Conservation (phyloP, 2,888 invertebrate species). For the Diplolepis rosae region DNA sequence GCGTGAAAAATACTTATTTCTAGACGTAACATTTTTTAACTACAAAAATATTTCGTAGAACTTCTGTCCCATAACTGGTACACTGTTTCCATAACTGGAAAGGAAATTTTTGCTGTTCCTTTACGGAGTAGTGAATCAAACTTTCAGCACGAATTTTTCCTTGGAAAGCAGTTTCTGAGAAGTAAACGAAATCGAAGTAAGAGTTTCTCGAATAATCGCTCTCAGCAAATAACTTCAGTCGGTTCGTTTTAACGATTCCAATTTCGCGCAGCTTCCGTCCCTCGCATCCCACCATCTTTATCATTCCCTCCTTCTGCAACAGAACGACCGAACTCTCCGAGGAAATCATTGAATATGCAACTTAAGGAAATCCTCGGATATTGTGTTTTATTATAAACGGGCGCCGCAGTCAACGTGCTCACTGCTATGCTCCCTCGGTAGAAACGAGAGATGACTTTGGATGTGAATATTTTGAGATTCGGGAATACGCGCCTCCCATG, state of each 20-base stretch:
- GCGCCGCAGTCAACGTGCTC: conserved; percentile 42
- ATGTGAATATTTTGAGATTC: conserved; percentile 71
- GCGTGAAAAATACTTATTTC: too few species aligned
- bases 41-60: too few species aligned
- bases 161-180: conserved; percentile 14
- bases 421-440: conserved; percentile 40
- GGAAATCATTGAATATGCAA: conserved; percentile 87
- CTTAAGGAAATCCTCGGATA: conserved; percentile 75
- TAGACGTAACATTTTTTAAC: too few species aligned
- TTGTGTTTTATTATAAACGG: conserved; percentile 73
- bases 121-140: conserved; percentile 7
- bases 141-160: conserved; percentile 26
- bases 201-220: conserved; percentile 32
- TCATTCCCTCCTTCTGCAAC: conserved; percentile 37
- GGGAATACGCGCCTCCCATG: conserved; percentile 64
- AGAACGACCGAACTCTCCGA: conserved; percentile 77
- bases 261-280: conserved; percentile 36
- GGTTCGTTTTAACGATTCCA: conserved; percentile 41
- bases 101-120: not conserved
- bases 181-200: conserved; percentile 30
- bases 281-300: conserved; percentile 23
- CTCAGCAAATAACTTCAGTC: conserved; percentile 41
- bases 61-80: too few species aligned
- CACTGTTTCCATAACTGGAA: too few species aligned
- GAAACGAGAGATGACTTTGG: conserved; percentile 59